A percentile compares a stretch with the other conserved stretches of the same genome.
phyloP scores from a whole-genome alignment of 2,888 invertebrate species.

The Plemyria rubiginata region DNA sequence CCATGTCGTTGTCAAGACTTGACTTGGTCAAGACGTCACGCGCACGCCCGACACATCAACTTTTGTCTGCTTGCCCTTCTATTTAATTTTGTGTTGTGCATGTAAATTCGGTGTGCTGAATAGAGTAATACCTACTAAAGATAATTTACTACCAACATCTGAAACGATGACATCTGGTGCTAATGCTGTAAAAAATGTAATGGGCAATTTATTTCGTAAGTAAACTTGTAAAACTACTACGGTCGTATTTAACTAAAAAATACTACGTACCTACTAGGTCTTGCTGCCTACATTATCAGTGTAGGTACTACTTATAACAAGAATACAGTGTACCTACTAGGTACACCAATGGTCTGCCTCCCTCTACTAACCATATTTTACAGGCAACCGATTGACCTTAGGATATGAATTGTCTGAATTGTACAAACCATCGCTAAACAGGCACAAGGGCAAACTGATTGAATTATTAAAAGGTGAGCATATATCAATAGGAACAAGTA shows the following conservation, averaged over 20 bases:
- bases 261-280: too few relatives aligned
- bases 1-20: too few relatives aligned
- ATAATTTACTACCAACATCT: conserved; percentile 13
- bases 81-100: neutral
- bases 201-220: conserved; percentile 49
- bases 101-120: conserved; percentile 16
- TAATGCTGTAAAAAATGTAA: conserved; percentile 40
- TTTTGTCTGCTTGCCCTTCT: too few relatives aligned
- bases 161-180: conserved; percentile 40
- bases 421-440: conserved; percentile 53
- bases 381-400: conserved; percentile 51
- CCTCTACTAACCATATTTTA: conserved; percentile 21
- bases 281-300: too few relatives aligned
- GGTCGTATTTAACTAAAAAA: too few relatives aligned
- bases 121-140: too few relatives aligned
- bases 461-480: conserved; percentile 58
- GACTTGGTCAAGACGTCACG: too few relatives aligned
- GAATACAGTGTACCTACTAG: too few relatives aligned
- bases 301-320: too few relatives aligned
- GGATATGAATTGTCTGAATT: conserved; percentile 53
- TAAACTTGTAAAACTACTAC: conserved; percentile 8
- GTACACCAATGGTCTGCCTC: too few relatives aligned
- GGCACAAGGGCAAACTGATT: conserved; percentile 54
- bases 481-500: conserved; percentile 25
- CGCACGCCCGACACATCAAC: too few relatives aligned